Conservation (phyloP, 92 coral and sea anemone genomes). For the Parazoanthus atlanticus region DNA sequence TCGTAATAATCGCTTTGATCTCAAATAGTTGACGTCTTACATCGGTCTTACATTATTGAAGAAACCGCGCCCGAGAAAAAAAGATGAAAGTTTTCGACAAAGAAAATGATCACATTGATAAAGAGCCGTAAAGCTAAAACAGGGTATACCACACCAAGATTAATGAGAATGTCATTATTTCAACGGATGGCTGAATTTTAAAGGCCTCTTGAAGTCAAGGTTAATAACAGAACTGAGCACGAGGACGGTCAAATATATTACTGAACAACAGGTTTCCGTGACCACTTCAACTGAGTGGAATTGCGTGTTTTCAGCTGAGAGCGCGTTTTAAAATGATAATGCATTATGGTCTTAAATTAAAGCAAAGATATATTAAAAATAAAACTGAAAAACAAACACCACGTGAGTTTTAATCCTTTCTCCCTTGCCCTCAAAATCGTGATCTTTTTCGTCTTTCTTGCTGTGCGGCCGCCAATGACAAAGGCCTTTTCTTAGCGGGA, state of each 20-base stretch:
- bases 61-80: slow-evolving; percentile 26
- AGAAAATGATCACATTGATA: not conserved
- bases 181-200: not conserved
- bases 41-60: slow-evolving; percentile 9
- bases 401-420: not conserved
- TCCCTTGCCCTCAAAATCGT: not conserved
- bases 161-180: not conserved
- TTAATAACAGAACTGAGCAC: slow-evolving; percentile 27
- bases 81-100: not conserved
- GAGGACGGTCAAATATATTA: slow-evolving; percentile 35
- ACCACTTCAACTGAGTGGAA: not conserved
- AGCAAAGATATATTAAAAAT: not conserved
- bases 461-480: not conserved
- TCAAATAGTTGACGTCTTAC: not conserved
- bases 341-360: not conserved
- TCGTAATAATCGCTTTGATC: not conserved
- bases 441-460: not conserved
- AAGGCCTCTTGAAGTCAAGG: slow-evolving; percentile 11
- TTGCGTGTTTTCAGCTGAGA: slow-evolving; percentile 13
- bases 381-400: not conserved
- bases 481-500: slow-evolving; percentile 14
- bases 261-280: slow-evolving; percentile 15
- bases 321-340: not conserved
- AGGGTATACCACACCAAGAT: not conserved
- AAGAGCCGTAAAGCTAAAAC: not conserved